phyloP scores from a whole-genome alignment of 2,797 vertebrate genomes.

The Cirrhinus mrigala region DNA sequence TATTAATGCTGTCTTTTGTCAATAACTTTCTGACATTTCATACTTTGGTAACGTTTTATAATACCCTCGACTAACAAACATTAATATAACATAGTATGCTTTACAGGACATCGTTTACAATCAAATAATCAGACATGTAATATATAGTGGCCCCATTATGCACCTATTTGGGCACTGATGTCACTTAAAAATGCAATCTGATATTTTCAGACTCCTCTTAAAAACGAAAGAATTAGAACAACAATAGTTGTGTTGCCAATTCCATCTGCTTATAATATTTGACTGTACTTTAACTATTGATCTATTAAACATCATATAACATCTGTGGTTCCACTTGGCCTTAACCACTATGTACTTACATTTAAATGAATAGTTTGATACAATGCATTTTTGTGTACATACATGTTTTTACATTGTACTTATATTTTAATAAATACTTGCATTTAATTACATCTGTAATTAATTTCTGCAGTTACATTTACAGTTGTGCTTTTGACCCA shows the following conservation, averaged over 20 bases:
- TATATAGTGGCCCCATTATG: not conserved
- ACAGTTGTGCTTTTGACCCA: too few species aligned
- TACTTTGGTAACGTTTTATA: slow-evolving; percentile 21
- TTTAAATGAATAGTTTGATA: too few species aligned
- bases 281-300: not conserved
- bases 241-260: too few species aligned
- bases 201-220: slow-evolving; percentile 10
- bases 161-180: not conserved
- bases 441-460: too few species aligned
- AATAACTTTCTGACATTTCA: slow-evolving; percentile 2
- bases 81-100: not conserved
- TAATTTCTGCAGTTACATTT: too few species aligned
- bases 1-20: not conserved
- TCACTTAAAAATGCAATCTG: not conserved
- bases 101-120: not conserved
- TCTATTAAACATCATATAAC: not conserved
- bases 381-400: too few species aligned
- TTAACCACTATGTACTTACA: too few species aligned
- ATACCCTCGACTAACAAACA: slow-evolving; percentile 8
- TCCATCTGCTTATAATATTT: not conserved
- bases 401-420: too few species aligned
- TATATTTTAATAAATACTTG: too few species aligned
- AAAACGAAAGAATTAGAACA: not conserved
- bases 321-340: too few species aligned
- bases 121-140: not conserved